Evolutionary conservation across 2,113 vertebrate species (phyloP).

Genomic region (Struthidea cinerea): DNA sequence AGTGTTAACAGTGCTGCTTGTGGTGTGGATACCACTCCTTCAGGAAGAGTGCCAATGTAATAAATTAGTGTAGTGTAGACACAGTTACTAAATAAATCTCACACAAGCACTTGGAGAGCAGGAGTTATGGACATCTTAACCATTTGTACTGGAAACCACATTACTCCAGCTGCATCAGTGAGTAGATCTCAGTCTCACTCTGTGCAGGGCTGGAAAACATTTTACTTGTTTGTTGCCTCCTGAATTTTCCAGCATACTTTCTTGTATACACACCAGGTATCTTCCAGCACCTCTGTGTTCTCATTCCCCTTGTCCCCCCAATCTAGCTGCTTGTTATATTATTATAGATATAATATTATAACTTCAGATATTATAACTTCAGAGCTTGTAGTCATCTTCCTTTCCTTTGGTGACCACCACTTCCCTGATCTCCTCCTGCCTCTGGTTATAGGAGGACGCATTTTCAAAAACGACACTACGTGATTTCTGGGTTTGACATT

Average conservation of each 20-base stretch:
- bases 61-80: neutral
- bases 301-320: neutral
- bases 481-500: neutral
- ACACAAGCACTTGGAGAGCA: neutral
- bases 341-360: no score
- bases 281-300: neutral
- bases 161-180: neutral
- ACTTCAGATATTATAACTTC: neutral
- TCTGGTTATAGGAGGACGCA: neutral
- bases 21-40: neutral
- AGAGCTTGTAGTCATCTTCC: neutral
- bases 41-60: neutral
- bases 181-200: neutral
- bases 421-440: neutral
- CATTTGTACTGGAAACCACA: neutral
- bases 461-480: neutral
- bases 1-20: neutral
- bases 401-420: neutral
- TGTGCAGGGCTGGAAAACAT: neutral
- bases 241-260: neutral
- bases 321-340: neutral
- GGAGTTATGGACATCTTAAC: neutral
- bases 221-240: neutral
- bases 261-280: fast-evolving
- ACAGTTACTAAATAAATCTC: neutral